Percentiles rank a stretch among this genome's conserved stretches.
phyloP scores from a whole-genome alignment of 92 coral and sea anemone species.

The Phymanthus crucifer region DNA sequence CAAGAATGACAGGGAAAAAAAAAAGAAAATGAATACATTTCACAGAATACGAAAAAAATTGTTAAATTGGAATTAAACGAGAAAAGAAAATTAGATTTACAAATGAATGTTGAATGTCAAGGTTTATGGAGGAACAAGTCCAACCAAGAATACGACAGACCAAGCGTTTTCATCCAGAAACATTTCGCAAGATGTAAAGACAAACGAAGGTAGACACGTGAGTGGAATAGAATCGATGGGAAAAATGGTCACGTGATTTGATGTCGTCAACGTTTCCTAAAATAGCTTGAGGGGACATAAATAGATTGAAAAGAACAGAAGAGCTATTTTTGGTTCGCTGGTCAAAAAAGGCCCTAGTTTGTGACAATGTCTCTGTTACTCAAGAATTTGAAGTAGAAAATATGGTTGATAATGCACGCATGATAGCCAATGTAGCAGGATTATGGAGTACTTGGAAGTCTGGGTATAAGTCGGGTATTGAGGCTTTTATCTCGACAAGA shows the following conservation, averaged over 20 bases:
- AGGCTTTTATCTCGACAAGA: not conserved
- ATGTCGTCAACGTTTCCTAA: constrained; percentile 20
- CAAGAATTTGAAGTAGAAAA: not conserved
- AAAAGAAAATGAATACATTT: no score
- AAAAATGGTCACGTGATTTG: constrained; percentile 16
- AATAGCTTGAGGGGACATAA: constrained; percentile 12
- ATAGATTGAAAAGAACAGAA: constrained; percentile 4
- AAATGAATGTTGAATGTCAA: no score
- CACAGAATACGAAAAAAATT: no score
- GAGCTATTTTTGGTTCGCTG: not conserved
- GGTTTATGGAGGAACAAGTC: no score
- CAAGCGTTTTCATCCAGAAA: not conserved
- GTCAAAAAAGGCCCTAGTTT: not conserved
- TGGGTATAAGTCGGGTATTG: not conserved
- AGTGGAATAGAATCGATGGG: not conserved
- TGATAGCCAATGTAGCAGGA: not conserved
- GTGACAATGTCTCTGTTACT: not conserved
- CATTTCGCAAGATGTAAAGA: not conserved
- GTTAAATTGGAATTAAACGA: no score
- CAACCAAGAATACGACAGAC: not conserved
- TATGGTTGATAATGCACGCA: not conserved
- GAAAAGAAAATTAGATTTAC: no score
- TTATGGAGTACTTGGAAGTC: not conserved
- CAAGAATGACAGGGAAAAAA: not conserved
- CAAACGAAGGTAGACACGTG: not conserved